Evolutionary conservation across 2,797 vertebrate species (phyloP).

Genomic region (Tenualosa ilisha): DNA sequence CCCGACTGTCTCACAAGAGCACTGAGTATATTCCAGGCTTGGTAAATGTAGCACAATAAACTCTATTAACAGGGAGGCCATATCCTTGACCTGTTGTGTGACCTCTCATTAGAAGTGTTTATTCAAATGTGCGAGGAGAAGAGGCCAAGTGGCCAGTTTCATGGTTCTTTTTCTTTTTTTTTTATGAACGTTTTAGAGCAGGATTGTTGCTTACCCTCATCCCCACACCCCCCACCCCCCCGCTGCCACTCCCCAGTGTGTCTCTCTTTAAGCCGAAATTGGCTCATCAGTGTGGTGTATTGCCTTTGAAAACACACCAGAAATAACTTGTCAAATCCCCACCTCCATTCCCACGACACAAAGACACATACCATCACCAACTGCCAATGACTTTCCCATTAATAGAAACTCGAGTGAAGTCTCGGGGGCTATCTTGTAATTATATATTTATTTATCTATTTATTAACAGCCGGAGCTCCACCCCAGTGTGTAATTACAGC

Average conservation of each 20-base stretch:
- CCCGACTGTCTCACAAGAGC: conserved; percentile 27
- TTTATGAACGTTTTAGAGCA: conserved; percentile 25
- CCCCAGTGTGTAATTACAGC: too few species aligned
- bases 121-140: conserved; percentile 4
- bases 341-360: neutral
- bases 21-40: conserved; percentile 18
- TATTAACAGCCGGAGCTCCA: too few species aligned
- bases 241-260: neutral
- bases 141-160: neutral
- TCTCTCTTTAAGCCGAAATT: conserved; percentile 13
- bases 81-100: neutral
- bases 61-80: neutral
- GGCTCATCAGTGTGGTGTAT: neutral
- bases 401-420: conserved; percentile 26
- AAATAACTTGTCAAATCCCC: conserved; percentile 33
- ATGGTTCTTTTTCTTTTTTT: neutral
- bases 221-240: neutral
- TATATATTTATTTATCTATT: too few species aligned
- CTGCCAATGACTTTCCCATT: conserved; percentile 35
- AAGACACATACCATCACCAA: conserved; percentile 14
- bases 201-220: neutral
- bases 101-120: conserved; percentile 27
- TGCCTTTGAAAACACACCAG: neutral
- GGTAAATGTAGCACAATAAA: neutral
- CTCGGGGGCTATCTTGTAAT: too few species aligned